Percentiles rank a stretch among this genome's conserved stretches.
Evolutionary conservation across 2,888 invertebrate species (phyloP).

Genomic region (Poecilobothrus nobilitatus): DNA sequence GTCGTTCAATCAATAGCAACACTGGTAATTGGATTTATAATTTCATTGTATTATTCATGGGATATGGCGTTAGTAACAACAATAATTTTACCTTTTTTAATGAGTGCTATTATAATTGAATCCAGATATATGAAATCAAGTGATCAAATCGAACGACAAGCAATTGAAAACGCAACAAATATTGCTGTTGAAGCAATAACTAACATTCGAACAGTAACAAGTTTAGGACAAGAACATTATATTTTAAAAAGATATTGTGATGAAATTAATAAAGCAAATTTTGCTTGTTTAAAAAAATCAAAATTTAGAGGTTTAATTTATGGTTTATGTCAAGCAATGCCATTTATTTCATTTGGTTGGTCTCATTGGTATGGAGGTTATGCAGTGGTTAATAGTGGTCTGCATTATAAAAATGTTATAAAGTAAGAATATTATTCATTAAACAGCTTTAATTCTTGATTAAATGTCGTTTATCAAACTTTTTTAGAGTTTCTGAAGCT

Average conservation of each 20-base stretch:
- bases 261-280: conserved; percentile 45
- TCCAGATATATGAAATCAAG: conserved; percentile 51
- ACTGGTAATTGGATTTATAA: conserved; percentile 49
- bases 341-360: conserved; percentile 57
- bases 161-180: conserved; percentile 53
- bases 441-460: background rate
- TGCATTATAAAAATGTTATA: conserved; percentile 55
- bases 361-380: conserved; percentile 59
- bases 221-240: conserved; percentile 52
- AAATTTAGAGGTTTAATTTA: conserved; percentile 55
- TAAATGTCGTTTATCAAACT: background rate
- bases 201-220: conserved; percentile 57
- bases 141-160: conserved; percentile 48
- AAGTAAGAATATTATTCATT: conserved; percentile 47
- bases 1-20: conserved; percentile 55
- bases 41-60: conserved; percentile 55
- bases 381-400: conserved; percentile 50
- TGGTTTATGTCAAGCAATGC: conserved; percentile 56
- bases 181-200: conserved; percentile 60
- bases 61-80: conserved; percentile 54
- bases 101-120: conserved; percentile 54
- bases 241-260: conserved; percentile 49
- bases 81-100: conserved; percentile 53
- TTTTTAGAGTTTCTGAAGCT: conserved; percentile 54
- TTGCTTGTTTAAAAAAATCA: conserved; percentile 45